These are phyloP conservation scores for Halocaridina rubra DNA, from an alignment of 2,888 invertebrate genomes.

Conservation along the genomic window DNA sequence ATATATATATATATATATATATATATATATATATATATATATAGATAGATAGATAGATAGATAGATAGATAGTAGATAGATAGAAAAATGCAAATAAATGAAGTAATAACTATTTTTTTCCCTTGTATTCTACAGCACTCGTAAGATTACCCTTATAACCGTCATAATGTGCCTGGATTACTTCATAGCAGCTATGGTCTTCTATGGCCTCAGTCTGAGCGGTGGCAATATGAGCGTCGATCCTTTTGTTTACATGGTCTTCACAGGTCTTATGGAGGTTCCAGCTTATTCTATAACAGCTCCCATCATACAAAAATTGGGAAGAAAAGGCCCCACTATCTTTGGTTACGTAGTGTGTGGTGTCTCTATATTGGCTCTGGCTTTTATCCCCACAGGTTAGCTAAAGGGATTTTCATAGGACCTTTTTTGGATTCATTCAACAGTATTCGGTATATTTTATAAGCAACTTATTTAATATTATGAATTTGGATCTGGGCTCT, in stretches of 20 bases:
- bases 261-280: slow-evolving; percentile 48
- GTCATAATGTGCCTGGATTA: slow-evolving; percentile 17
- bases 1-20: too few species aligned
- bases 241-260: slow-evolving; percentile 39
- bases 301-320: slow-evolving; percentile 40
- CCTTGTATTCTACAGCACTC: background rate
- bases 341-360: slow-evolving; percentile 30
- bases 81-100: too few species aligned
- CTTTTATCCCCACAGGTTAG: background rate
- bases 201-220: slow-evolving; percentile 43
- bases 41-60: too few species aligned
- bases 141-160: background rate
- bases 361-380: slow-evolving; percentile 22
- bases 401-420: too few species aligned
- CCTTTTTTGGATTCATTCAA: too few species aligned
- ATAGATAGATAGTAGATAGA: too few species aligned
- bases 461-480: too few species aligned
- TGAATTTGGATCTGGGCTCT: too few species aligned
- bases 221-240: slow-evolving; percentile 40
- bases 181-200: slow-evolving; percentile 42
- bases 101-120: background rate
- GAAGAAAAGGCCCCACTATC: slow-evolving; percentile 25
- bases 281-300: slow-evolving; percentile 49
- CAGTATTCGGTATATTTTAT: too few species aligned
- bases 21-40: too few species aligned